Percentiles rank a stretch among this genome's conserved stretches.
Evolutionary conservation across 2,797 vertebrate genomes (phyloP).

Genomic region (Choloepus didactylus): DNA sequence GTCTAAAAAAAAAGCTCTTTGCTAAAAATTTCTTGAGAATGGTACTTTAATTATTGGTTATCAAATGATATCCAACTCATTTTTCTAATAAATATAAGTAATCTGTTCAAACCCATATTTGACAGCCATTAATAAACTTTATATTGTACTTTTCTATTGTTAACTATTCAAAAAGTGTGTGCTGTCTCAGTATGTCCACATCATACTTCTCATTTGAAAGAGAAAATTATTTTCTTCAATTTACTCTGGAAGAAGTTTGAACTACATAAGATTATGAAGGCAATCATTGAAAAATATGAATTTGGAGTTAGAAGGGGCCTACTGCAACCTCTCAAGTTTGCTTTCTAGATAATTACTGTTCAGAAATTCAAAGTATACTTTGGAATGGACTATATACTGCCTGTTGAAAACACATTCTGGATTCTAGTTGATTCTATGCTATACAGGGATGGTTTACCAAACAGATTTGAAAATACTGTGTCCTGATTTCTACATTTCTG

Average conservation of each 20-base stretch:
- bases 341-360: neutral
- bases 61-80: neutral
- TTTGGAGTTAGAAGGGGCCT: neutral
- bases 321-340: neutral
- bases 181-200: neutral
- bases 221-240: neutral
- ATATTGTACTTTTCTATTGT: neutral
- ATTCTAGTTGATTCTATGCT: neutral
- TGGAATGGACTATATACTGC: neutral
- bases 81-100: conserved; percentile 11
- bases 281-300: neutral
- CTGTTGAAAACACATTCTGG: neutral
- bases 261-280: neutral
- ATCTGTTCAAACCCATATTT: neutral
- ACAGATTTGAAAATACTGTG: neutral
- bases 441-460: neutral
- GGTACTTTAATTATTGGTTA: neutral
- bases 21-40: neutral
- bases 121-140: neutral
- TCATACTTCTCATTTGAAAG: neutral
- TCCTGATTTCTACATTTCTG: neutral
- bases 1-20: neutral
- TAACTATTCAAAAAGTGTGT: neutral
- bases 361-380: neutral
- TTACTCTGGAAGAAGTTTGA: conserved; percentile 33